Conservation (phyloP, 2,888 invertebrate genomes). For the Lasioglossum zephyrum region DNA sequence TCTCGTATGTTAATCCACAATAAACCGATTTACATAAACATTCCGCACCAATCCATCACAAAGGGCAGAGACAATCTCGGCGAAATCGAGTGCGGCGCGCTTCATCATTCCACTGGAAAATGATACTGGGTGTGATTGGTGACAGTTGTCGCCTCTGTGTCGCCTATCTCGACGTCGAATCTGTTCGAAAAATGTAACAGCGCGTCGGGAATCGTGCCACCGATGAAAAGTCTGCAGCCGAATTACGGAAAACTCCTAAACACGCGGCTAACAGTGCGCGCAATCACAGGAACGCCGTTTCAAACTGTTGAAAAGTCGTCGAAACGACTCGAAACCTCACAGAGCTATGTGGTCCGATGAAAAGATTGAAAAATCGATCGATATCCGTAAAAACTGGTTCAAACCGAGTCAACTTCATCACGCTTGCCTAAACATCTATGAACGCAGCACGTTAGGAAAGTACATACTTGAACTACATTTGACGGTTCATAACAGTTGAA, state of each 20-base stretch:
- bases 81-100: background rate
- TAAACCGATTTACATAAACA: background rate
- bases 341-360: slow-evolving; percentile 24
- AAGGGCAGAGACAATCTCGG: background rate
- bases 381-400: slow-evolving; percentile 9
- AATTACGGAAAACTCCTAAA: slow-evolving; percentile 2
- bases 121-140: background rate
- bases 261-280: slow-evolving; percentile 7
- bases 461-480: slow-evolving; percentile 2
- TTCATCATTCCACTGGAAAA: background rate
- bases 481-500: background rate
- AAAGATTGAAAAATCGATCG: slow-evolving; percentile 41
- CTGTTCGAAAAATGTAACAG: slow-evolving; percentile 17
- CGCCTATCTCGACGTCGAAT: background rate
- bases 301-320: slow-evolving; percentile 36
- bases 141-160: background rate
- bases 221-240: background rate
- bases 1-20: background rate
- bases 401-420: background rate
- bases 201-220: background rate
- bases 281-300: slow-evolving; percentile 27
- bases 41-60: background rate
- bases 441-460: background rate
- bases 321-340: slow-evolving; percentile 15
- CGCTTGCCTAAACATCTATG: background rate